Percentiles rank a stretch among this genome's conserved stretches.
These are phyloP conservation scores for Tolmerus cingulatus DNA, from an alignment of 2,888 invertebrate genomes.

Conservation along the genomic window DNA sequence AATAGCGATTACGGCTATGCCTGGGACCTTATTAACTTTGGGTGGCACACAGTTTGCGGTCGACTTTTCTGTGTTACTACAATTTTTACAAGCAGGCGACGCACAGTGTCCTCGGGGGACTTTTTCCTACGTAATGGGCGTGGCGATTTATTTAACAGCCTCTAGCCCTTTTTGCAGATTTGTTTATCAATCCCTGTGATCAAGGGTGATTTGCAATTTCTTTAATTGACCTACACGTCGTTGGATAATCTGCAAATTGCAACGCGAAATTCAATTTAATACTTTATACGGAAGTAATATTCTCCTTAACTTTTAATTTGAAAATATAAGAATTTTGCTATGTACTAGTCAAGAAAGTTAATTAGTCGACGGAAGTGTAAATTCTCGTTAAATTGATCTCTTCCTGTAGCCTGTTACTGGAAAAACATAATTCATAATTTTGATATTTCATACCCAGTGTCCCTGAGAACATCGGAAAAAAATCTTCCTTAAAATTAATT, in stretches of 20 bases:
- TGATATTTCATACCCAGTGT: no score
- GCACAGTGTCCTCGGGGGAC: background rate
- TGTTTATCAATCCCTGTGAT: background rate
- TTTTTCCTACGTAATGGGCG: background rate
- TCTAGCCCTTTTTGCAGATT: background rate
- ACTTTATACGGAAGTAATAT: no score
- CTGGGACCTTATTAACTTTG: constrained; percentile 2
- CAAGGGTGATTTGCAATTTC: background rate
- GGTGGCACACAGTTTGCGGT: background rate
- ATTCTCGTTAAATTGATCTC: no score
- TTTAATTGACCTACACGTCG: background rate
- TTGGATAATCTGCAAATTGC: background rate
- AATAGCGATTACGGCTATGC: constrained; percentile 13
- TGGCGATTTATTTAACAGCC: background rate
- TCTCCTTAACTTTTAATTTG: no score
- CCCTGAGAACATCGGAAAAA: no score
- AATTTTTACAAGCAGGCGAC: background rate
- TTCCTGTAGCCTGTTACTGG: no score
- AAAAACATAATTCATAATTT: no score
- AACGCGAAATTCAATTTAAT: no score
- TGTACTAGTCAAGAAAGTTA: no score
- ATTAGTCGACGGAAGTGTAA: no score
- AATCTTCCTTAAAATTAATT: no score
- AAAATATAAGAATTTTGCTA: no score
- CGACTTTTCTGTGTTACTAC: background rate